A percentile compares a stretch with the other conserved stretches of the same genome.
Conservation (phyloP, 2,113 vertebrate genomes). For the Geococcyx californianus region DNA sequence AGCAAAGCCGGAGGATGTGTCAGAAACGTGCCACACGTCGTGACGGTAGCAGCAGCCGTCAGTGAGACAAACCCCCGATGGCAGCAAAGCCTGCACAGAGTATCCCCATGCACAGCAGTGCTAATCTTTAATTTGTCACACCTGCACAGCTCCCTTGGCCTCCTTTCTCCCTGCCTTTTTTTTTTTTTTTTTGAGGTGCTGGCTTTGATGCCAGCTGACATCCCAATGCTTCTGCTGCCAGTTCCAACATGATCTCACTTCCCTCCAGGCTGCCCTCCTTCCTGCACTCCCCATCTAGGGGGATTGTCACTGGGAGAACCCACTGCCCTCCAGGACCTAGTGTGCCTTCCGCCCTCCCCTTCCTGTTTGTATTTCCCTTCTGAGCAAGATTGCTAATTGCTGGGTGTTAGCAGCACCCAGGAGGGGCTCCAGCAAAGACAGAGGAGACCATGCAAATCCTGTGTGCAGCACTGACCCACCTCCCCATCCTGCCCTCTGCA, state of each 20-base stretch:
- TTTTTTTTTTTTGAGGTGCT: background rate
- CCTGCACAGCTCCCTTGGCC: background rate
- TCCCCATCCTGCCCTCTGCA: background rate
- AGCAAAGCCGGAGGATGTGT: background rate
- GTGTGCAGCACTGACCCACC: accelerated
- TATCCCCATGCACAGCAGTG: background rate
- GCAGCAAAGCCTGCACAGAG: background rate
- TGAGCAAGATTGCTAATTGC: background rate
- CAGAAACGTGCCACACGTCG: background rate
- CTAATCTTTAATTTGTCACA: slow-evolving; percentile 63
- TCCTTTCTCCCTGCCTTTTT: background rate
- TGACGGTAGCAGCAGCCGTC: background rate
- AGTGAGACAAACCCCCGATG: background rate
- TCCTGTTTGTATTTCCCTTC: background rate
- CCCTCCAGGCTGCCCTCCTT: background rate
- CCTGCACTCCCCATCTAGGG: accelerated
- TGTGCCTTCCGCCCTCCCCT: background rate
- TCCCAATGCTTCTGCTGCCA: background rate
- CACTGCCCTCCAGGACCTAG: background rate
- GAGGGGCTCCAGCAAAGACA: background rate
- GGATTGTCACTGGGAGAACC: background rate
- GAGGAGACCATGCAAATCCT: background rate
- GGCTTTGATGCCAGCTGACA: background rate
- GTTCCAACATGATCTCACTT: background rate
- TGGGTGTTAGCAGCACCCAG: background rate